Evolutionary conservation across 2,113 vertebrate genomes (phyloP).

Genomic region (Azemiops feae): DNA sequence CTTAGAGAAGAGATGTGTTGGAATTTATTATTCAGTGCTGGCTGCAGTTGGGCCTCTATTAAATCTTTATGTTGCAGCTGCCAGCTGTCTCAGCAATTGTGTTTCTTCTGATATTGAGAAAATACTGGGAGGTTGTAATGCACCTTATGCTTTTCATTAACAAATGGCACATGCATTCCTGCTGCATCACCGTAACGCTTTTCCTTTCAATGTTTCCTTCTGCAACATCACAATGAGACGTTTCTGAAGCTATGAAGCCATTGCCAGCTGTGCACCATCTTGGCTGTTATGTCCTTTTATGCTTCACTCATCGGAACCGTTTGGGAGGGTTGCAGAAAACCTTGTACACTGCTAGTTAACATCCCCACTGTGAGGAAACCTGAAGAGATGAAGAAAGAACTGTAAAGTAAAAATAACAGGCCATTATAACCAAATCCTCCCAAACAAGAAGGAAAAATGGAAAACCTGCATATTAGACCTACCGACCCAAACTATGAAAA

Average conservation of each 20-base stretch:
- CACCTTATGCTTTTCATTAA: neutral
- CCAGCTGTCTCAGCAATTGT: neutral
- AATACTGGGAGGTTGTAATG: neutral
- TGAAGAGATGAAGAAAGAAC: neutral
- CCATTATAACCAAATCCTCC: neutral
- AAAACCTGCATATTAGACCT: neutral
- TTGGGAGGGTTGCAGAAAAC: neutral
- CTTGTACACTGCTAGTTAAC: constrained; percentile 12
- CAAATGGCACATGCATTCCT: too few species aligned
- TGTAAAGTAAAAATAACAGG: neutral
- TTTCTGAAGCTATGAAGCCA: neutral
- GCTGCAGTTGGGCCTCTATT: neutral
- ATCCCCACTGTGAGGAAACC: neutral
- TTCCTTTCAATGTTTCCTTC: neutral
- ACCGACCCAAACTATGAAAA: neutral
- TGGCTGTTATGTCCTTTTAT: neutral
- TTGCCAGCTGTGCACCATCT: neutral
- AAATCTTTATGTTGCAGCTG: neutral
- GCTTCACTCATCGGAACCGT: neutral
- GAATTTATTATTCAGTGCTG: neutral
- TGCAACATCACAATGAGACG: neutral
- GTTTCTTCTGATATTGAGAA: neutral
- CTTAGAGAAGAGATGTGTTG: neutral
- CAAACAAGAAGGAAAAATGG: neutral
- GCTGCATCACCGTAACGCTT: neutral